Conservation (phyloP, 2,113 vertebrate genomes). For the Pyrgilauda ruficollis region DNA sequence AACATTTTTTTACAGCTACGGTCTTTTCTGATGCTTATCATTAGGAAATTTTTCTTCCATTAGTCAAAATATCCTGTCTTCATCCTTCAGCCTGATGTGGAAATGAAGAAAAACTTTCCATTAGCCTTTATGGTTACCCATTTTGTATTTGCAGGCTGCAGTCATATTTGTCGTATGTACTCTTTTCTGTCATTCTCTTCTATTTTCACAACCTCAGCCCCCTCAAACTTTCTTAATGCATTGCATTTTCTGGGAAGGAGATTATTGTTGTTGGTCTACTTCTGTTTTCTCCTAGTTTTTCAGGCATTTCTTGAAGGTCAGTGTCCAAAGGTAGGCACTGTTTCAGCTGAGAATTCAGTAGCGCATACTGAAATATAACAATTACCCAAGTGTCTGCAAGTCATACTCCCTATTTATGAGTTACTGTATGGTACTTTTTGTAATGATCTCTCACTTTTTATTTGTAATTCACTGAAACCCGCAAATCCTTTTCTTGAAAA, state of each 20-base stretch:
- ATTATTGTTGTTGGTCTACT: neutral
- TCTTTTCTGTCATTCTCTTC: neutral
- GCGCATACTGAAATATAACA: neutral
- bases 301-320: neutral
- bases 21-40: constrained; percentile 7
- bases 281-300: neutral
- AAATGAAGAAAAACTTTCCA: neutral
- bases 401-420: neutral
- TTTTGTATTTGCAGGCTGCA: neutral
- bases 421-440: neutral
- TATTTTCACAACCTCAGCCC: neutral
- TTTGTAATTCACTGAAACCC: neutral
- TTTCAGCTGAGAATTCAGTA: neutral
- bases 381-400: neutral
- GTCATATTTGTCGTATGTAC: neutral
- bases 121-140: neutral
- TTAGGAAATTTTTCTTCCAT: neutral
- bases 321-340: neutral
- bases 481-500: neutral
- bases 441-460: neutral
- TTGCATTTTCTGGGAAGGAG: neutral
- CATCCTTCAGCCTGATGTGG: neutral
- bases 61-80: neutral
- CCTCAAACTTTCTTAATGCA: neutral
- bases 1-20: neutral